Conservation (phyloP, 2,888 invertebrate genomes). For the Gnatocerus cornutus region DNA sequence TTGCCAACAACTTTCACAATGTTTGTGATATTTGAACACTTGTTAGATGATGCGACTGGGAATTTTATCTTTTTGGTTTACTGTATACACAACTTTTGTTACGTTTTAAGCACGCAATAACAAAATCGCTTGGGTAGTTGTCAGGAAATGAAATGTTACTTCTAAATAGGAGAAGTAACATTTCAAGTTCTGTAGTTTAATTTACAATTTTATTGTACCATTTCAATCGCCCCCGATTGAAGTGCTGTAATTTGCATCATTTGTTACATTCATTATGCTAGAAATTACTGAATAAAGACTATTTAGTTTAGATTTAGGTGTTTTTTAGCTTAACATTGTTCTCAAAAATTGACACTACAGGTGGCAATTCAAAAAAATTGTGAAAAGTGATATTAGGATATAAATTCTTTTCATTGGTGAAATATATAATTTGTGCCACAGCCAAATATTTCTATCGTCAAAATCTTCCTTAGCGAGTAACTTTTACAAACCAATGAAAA, state of each 20-base stretch:
- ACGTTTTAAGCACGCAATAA: conserved; percentile 33
- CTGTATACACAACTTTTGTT: conserved; percentile 25
- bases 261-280: conserved; percentile 40
- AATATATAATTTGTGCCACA: conserved; percentile 30
- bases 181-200: neutral
- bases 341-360: conserved; percentile 45
- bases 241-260: conserved; percentile 18
- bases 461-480: conserved; percentile 32
- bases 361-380: conserved; percentile 49
- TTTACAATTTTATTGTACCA: conserved; percentile 31
- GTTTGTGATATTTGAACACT: conserved; percentile 58
- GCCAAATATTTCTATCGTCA: conserved; percentile 26
- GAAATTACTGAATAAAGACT: conserved; percentile 42
- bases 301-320: conserved; percentile 48
- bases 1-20: conserved; percentile 57
- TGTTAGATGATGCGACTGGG: conserved; percentile 21
- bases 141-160: too few relatives aligned
- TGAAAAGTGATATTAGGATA: conserved; percentile 53
- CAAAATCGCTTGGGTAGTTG: conserved; percentile 17
- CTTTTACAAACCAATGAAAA: conserved; percentile 32
- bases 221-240: conserved; percentile 19
- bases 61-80: conserved; percentile 8
- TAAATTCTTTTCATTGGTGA: conserved; percentile 46
- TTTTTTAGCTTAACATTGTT: conserved; percentile 42
- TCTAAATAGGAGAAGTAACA: too few relatives aligned